Conservation (phyloP, 2,113 vertebrate species). For the Nyctibius bracteatus region DNA sequence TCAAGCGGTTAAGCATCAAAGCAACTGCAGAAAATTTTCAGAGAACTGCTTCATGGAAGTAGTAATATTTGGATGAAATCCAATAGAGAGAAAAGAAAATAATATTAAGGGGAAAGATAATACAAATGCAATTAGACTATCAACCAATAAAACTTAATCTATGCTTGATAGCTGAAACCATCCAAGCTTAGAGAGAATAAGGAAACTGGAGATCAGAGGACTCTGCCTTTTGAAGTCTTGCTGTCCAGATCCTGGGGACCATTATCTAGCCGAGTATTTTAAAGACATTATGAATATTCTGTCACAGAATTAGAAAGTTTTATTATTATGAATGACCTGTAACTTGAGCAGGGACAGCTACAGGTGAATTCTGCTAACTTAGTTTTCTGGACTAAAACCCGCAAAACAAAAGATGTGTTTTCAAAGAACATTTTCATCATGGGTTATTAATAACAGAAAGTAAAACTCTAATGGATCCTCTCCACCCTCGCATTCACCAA, state of each 20-base stretch:
- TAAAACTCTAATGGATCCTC: not conserved
- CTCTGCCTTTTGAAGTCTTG: conserved; percentile 45
- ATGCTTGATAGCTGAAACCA: conserved; percentile 54
- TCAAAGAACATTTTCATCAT: not conserved
- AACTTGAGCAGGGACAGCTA: not conserved
- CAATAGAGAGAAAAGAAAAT: conserved; percentile 44
- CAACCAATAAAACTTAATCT: conserved; percentile 56
- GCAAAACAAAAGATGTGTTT: not conserved
- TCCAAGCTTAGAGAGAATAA: conserved; percentile 51
- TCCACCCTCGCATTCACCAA: not conserved
- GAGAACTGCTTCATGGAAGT: not conserved
- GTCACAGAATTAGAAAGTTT: conserved; percentile 5
- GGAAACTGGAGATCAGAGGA: conserved; percentile 37
- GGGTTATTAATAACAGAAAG: not conserved
- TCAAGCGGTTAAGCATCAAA: conserved; percentile 54
- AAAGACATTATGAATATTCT: conserved; percentile 37
- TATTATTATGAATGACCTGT: conserved; percentile 4
- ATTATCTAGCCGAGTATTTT: conserved; percentile 24
- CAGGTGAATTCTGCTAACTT: not conserved
- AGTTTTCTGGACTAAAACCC: not conserved
- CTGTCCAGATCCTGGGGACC: conserved; percentile 19
- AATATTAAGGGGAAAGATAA: conserved; percentile 55
- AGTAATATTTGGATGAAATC: conserved; percentile 48
- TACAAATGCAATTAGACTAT: conserved; percentile 61
- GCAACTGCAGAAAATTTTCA: conserved; percentile 45